Base-by-base conservation (phyloP, 2,888 invertebrate species). In the Parnassius smintheus region DNA sequence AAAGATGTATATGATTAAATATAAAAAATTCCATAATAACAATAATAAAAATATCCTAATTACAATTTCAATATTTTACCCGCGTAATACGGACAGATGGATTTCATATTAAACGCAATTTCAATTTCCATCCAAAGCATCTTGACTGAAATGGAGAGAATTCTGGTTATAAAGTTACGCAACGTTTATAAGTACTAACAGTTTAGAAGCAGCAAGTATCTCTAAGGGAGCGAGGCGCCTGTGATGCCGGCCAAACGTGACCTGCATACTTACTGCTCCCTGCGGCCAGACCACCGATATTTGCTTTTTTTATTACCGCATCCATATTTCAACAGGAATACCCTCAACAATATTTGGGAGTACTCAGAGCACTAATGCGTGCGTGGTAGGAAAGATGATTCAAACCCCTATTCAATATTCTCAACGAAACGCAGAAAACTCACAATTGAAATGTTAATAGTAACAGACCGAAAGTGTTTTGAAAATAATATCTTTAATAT, bases 301-400 rank as follows among this genome's bases (percentile, higher is more conserved):
- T 86, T 86, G 84, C 82, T 83, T 77, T 85, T 84, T 86, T 88
- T 88, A 85, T 86, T 83, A 83, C 81, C 83, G 71, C 85, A 88
- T 88, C 83, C 86, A 88, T 89, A 89, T 88, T 88, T 87, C 86
- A 88, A 85, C 84, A 85, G 81, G 81, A 83, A 82, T 76, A 80
- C 77, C 77, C 81, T 70, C 81, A 83, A 85, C 84, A 86, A 85
- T 86, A 88, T 87, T 86, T 84, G 82, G 85, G 77, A 82, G 82
- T 79, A 82, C 78, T 80, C 79, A 75, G 77, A 81, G 76, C 81
- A 80, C 84, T 87, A 88, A 88, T 86, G 82, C 81, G 86, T 77
- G 86, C 87, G 87, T 88, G 85, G 80, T 65, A 69, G 71, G 86
- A 89, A 87, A 86, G 80, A 83, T 82, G 78, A 87, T 85, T 77